These are phyloP conservation scores for Solenopsis fugax DNA, from an alignment of 1,140 invertebrate species.

Conservation along the genomic window DNA sequence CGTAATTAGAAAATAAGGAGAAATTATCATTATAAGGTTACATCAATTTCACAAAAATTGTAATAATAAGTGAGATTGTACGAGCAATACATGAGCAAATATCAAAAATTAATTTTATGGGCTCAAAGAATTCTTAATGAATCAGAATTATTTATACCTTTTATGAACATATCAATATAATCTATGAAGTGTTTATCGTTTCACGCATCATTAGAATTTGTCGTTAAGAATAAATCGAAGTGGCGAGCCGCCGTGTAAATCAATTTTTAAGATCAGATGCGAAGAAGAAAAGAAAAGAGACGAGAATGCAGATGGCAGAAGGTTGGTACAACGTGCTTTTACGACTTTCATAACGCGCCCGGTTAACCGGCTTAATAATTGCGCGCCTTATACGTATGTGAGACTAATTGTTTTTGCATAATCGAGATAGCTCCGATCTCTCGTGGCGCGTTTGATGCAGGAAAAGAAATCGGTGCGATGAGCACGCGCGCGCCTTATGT, in stretches of 20 bases:
- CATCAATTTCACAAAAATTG: neutral
- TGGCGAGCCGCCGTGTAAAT: neutral
- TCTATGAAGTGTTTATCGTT: neutral
- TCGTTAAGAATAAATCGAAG: neutral
- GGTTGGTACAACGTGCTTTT: slow-evolving; percentile 56
- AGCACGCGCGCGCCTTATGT: neutral
- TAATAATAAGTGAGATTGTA: neutral
- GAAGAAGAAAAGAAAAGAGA: slow-evolving; percentile 33
- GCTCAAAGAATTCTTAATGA: neutral
- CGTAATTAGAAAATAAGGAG: slow-evolving; percentile 39
- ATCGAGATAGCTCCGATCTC: slow-evolving; percentile 68
- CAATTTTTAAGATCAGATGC: neutral
- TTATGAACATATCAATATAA: neutral
- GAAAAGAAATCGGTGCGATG: slow-evolving; percentile 31
- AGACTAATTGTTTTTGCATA: slow-evolving; percentile 78
- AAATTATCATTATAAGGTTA: neutral
- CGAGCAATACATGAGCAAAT: neutral
- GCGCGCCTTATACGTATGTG: slow-evolving; percentile 74
- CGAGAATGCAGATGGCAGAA: neutral
- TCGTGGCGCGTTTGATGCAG: slow-evolving; percentile 2
- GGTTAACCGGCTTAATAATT: slow-evolving; percentile 75
- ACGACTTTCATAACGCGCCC: slow-evolving; percentile 62
- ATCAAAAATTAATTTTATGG: neutral
- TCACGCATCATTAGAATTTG: slow-evolving; percentile 13
- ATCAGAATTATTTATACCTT: neutral